phyloP scores from a whole-genome alignment of 35 echinoderm and acorn worm species.

The Patiria miniata region DNA sequence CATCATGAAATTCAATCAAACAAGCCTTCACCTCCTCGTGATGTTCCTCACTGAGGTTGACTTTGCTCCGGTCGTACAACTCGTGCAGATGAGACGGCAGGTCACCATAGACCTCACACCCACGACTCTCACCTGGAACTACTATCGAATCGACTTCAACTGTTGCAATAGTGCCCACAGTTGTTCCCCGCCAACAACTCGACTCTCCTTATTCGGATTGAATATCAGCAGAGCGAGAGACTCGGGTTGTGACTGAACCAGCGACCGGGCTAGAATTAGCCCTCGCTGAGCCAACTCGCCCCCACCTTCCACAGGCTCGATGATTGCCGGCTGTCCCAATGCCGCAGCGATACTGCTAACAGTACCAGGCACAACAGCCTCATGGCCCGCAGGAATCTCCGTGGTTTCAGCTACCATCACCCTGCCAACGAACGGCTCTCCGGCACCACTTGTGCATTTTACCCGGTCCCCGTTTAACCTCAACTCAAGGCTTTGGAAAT shows the following conservation, averaged over 20 bases:
- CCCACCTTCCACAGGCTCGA: no score
- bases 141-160: not conserved
- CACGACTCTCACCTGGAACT: not conserved
- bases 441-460: no score
- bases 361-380: not conserved
- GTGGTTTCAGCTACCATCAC: not conserved
- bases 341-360: not conserved
- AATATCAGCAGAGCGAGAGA: not conserved
- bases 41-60: not conserved
- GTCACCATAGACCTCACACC: not conserved
- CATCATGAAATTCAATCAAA: not conserved
- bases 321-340: not conserved
- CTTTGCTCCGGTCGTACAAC: not conserved
- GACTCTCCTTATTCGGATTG: not conserved
- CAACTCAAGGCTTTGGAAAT: no score
- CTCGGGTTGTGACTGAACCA: no score
- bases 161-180: not conserved
- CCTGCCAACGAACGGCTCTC: not conserved
- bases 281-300: no score
- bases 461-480: no score
- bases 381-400: conserved; percentile 14
- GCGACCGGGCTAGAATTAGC: no score
- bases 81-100: not conserved
- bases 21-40: not conserved
- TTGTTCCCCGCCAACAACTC: not conserved